Percentiles rank a stretch among this genome's conserved stretches.
Evolutionary conservation across 2,113 vertebrate species (phyloP).

Genomic region (Notothenia rossii): DNA sequence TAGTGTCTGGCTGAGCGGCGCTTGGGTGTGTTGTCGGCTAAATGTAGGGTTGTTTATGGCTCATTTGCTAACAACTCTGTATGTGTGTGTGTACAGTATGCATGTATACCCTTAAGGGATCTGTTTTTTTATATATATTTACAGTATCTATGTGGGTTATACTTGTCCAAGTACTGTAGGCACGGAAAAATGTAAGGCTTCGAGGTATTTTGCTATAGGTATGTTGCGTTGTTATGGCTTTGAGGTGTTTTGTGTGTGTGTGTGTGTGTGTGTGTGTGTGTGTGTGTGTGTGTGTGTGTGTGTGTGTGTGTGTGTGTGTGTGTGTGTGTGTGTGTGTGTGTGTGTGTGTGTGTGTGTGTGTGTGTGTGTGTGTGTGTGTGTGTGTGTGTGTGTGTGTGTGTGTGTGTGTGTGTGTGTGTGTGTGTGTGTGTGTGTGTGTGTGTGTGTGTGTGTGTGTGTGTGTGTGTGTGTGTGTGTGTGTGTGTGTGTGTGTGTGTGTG

Average conservation of each 20-base stretch:
- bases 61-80: constrained; percentile 19
- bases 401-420: not conserved
- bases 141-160: constrained; percentile 23
- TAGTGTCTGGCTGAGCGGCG: constrained; percentile 49
- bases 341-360: not conserved
- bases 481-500: not conserved
- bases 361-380: not conserved
- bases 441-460: not conserved
- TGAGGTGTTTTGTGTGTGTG: constrained; percentile 36
- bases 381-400: not conserved
- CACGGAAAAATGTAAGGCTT: constrained; percentile 5
- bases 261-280: too few species aligned
- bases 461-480: too few species aligned
- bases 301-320: not conserved
- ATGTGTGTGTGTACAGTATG: constrained; percentile 29
- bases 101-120: constrained; percentile 33
- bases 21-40: constrained; percentile 53
- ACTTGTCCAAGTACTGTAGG: not conserved
- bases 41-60: constrained; percentile 59
- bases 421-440: not conserved
- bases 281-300: not conserved
- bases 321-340: not conserved
- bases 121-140: constrained; percentile 20
- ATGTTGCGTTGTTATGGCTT: constrained; percentile 33
- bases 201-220: constrained; percentile 38